These are phyloP conservation scores for Acanthurus lineatus DNA, from an alignment of 2,797 vertebrate genomes.

Conservation along the genomic window DNA sequence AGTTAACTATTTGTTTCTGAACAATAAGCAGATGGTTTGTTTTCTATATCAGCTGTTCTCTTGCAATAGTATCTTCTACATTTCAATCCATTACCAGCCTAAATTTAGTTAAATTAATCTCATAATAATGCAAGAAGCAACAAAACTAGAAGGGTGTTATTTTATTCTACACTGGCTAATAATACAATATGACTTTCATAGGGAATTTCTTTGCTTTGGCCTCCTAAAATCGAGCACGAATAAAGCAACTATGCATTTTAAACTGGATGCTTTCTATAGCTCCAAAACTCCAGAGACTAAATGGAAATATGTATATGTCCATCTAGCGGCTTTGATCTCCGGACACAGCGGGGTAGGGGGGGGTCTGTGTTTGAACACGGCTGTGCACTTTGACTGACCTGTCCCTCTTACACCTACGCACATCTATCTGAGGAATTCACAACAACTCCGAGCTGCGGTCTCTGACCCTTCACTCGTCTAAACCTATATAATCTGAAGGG, in stretches of 20 bases:
- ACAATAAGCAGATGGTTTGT: neutral
- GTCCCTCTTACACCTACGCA: conserved; percentile 60
- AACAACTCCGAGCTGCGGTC: conserved; percentile 4
- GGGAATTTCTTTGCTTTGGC: neutral
- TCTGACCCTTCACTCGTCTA: neutral
- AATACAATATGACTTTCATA: conserved; percentile 9
- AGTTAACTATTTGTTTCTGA: neutral
- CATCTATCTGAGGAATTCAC: conserved; percentile 42
- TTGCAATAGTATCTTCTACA: neutral
- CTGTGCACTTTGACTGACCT: conserved; percentile 28
- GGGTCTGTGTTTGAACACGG: conserved; percentile 42
- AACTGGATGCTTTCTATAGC: conserved; percentile 30
- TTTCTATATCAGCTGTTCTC: too few relatives aligned
- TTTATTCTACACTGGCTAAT: neutral
- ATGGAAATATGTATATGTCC: conserved; percentile 4
- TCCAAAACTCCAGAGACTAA: conserved; percentile 20
- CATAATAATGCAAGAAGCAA: neutral
- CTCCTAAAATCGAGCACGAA: conserved; percentile 24
- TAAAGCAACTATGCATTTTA: conserved; percentile 33
- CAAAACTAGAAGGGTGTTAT: neutral
- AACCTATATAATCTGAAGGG: neutral
- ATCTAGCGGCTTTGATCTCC: conserved; percentile 43
- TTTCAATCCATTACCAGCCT: too few relatives aligned
- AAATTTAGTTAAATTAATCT: neutral
- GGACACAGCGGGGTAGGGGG: neutral